Conservation (phyloP, 1,140 invertebrate species). For the Micrasema minimum region DNA sequence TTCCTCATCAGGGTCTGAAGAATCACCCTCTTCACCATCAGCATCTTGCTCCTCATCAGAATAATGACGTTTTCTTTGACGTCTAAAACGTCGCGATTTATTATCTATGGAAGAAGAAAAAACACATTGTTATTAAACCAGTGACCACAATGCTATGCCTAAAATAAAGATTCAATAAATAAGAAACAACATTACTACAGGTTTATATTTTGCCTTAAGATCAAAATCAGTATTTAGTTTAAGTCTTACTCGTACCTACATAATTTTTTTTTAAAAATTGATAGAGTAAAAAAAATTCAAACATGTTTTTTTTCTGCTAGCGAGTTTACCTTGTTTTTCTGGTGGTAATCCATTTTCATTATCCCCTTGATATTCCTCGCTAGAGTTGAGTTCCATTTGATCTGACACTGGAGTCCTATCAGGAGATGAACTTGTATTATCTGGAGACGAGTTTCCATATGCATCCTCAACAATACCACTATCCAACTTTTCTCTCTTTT, state of each 20-base stretch:
- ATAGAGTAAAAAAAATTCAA: no score
- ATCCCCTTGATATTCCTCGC: slow-evolving; percentile 40
- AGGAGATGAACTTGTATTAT: slow-evolving; percentile 24
- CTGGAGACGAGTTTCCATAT: background rate
- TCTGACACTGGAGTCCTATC: slow-evolving; percentile 28
- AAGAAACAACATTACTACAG: no score
- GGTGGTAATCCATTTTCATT: slow-evolving; percentile 19
- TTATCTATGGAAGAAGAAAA: no score
- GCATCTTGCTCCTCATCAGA: slow-evolving; percentile 16
- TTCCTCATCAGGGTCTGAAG: slow-evolving; percentile 36
- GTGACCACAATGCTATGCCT: no score
- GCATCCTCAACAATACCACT: slow-evolving; percentile 46
- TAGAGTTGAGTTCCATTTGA: slow-evolving; percentile 44
- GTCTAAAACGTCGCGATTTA: slow-evolving; percentile 20
- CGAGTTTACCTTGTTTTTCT: slow-evolving; percentile 28
- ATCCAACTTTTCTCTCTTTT: slow-evolving; percentile 41
- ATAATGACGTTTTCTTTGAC: slow-evolving; percentile 46
- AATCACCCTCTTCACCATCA: slow-evolving; percentile 33
- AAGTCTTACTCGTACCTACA: no score
- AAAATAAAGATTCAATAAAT: no score
- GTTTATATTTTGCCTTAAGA: no score
- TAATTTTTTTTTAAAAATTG: no score
- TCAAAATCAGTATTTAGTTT: no score
- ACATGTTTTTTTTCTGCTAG: no score
- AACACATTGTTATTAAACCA: no score